Evolutionary conservation across 2,797 vertebrate genomes (phyloP).

Genomic region (Anomalospiza imberbis): DNA sequence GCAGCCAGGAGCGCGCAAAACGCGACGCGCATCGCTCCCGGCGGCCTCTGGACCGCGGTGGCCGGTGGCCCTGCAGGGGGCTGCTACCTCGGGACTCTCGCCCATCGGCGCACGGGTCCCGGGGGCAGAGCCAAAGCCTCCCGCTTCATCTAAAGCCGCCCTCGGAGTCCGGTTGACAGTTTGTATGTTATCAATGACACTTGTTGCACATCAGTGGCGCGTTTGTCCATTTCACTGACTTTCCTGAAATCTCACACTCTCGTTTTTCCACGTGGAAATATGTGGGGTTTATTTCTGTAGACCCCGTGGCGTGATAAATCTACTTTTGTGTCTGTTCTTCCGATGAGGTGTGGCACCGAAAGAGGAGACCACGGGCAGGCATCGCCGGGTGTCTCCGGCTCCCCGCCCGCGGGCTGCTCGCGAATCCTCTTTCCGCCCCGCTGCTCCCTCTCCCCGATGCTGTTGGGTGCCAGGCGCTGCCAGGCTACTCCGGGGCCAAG

Average conservation of each 20-base stretch:
- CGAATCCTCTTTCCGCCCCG: neutral
- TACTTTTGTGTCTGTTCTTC: neutral
- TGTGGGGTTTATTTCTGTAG: neutral
- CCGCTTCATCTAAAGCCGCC: neutral
- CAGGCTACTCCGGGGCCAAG: neutral
- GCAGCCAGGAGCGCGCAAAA: neutral
- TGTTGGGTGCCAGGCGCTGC: neutral
- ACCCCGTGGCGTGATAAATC: neutral
- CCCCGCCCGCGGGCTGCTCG: neutral
- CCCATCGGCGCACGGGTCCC: no score
- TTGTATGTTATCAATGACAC: neutral
- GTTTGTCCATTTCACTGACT: neutral
- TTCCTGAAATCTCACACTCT: neutral
- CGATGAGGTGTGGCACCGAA: no score
- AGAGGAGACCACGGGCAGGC: no score
- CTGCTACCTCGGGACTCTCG: neutral
- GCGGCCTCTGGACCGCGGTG: neutral
- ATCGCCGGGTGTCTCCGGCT: neutral
- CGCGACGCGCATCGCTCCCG: neutral
- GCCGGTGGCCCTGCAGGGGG: no score
- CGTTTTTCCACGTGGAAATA: neutral
- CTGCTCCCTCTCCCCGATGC: neutral
- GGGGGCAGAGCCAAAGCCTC: neutral
- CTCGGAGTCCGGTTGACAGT: neutral
- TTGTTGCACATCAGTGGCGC: neutral